phyloP scores from a whole-genome alignment of 2,888 invertebrate species.

The Escarpia spicata region DNA sequence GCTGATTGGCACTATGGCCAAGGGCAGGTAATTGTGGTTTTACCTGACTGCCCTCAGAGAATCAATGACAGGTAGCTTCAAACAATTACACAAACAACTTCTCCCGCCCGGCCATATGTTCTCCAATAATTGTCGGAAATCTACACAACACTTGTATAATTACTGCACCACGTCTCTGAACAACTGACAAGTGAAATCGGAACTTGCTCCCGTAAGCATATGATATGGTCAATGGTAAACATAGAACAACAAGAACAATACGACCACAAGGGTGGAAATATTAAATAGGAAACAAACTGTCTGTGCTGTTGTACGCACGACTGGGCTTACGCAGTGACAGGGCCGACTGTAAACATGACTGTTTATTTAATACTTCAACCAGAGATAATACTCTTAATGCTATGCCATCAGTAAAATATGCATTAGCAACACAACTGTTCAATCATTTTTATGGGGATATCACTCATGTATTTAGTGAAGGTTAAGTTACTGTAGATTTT shows the following conservation, averaged over 20 bases:
- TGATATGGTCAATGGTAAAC: background rate
- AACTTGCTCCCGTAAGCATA: background rate
- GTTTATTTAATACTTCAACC: background rate
- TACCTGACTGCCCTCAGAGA: background rate
- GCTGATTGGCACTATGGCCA: background rate
- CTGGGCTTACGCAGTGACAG: background rate
- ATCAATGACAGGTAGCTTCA: background rate
- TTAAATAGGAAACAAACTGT: background rate
- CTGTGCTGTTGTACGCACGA: background rate
- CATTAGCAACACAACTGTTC: background rate
- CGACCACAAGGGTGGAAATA: background rate
- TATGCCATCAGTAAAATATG: background rate
- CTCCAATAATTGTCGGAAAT: background rate
- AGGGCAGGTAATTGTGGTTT: background rate
- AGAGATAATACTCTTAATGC: background rate
- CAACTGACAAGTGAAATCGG: background rate
- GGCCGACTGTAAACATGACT: background rate
- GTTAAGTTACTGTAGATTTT: background rate
- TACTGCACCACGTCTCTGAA: background rate
- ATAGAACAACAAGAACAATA: background rate
- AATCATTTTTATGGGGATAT: background rate
- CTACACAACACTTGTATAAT: background rate
- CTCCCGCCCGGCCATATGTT: background rate
- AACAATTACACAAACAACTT: background rate
- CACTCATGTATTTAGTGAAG: background rate